These are phyloP conservation scores for Agrochola litura DNA, from an alignment of 2,888 invertebrate species.

Conservation along the genomic window DNA sequence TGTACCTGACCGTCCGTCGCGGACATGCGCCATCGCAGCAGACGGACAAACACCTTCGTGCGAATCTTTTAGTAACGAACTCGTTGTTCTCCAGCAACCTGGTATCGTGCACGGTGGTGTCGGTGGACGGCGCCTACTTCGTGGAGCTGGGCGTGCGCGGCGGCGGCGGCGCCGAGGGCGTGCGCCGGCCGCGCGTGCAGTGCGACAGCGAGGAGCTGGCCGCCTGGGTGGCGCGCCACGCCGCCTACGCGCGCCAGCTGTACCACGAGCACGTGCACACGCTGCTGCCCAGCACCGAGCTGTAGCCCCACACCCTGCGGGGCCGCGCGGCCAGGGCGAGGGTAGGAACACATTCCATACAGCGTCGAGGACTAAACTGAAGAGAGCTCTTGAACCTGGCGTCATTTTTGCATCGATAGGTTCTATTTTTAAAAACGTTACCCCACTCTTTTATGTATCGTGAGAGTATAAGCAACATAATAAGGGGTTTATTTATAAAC, in stretches of 20 bases:
- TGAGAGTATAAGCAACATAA: background rate
- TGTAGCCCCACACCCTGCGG: background rate
- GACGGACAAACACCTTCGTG: background rate
- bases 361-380: background rate
- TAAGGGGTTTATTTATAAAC: too few relatives aligned
- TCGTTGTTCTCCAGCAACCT: conserved; percentile 87
- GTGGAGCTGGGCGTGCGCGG: conserved; percentile 93
- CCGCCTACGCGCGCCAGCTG: conserved; percentile 96
- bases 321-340: background rate
- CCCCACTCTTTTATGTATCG: background rate
- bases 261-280: conserved; percentile 95
- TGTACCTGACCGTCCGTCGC: too few relatives aligned
- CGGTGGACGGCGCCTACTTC: conserved; percentile 90
- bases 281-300: conserved; percentile 78
- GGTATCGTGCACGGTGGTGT: conserved; percentile 92
- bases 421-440: background rate
- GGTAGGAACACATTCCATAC: background rate
- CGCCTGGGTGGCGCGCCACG: conserved; percentile 93
- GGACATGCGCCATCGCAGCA: background rate
- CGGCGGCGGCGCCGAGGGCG: conserved; percentile 80
- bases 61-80: background rate
- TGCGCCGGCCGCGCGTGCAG: conserved; percentile 94
- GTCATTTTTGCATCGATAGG: too few relatives aligned
- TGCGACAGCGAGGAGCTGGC: conserved; percentile 94
- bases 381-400: background rate